These are phyloP conservation scores for Chelonoidis abingdonii DNA, from an alignment of 2,113 vertebrate species.

Conservation along the genomic window DNA sequence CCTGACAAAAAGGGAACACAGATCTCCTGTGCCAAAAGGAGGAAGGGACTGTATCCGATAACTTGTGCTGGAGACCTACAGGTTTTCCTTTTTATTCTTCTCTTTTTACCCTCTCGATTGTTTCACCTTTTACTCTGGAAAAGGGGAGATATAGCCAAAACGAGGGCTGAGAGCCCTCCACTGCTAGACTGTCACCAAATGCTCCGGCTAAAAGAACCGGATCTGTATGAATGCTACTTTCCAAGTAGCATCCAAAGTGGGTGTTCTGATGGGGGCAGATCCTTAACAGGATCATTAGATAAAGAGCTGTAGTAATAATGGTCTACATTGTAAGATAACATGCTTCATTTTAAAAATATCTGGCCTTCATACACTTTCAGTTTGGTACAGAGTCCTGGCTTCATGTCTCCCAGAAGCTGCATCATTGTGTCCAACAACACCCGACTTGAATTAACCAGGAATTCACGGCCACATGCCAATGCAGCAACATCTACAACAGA, in stretches of 20 bases:
- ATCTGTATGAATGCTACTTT: not conserved
- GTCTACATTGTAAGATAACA: not conserved
- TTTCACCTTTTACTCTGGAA: not conserved
- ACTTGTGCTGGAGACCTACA: not conserved
- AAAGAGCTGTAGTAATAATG: not conserved
- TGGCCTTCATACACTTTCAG: slow-evolving; percentile 90
- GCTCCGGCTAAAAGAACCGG: not conserved
- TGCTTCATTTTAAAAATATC: not conserved
- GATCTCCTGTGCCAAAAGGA: not conserved
- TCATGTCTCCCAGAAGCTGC: slow-evolving; percentile 87
- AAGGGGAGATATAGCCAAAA: not conserved
- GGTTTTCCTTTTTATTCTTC: not conserved
- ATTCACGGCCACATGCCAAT: slow-evolving; percentile 89
- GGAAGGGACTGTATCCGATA: not conserved
- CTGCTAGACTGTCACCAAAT: not conserved
- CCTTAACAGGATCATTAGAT: not conserved
- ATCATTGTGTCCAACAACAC: slow-evolving; percentile 88
- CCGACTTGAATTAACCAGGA: slow-evolving; percentile 85
- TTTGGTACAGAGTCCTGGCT: slow-evolving; percentile 87
- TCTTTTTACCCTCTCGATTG: not conserved
- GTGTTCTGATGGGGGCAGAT: not conserved
- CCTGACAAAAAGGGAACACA: not conserved
- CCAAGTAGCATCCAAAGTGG: not conserved
- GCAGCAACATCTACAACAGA: slow-evolving; percentile 90
- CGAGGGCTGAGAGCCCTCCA: no score